These are phyloP conservation scores for Sycobia sp. DNA, from an alignment of 1,140 invertebrate genomes.

Conservation along the genomic window DNA sequence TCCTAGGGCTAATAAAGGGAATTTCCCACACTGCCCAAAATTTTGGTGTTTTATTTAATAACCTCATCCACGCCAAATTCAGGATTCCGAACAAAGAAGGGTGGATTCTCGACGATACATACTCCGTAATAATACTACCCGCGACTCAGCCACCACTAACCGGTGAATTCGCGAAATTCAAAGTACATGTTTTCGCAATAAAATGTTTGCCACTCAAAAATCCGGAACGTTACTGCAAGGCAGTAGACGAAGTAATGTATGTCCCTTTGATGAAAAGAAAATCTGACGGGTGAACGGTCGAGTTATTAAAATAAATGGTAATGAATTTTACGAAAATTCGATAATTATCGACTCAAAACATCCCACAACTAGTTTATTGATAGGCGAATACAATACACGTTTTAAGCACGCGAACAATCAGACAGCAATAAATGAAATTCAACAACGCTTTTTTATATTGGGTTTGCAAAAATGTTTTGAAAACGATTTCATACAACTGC, in stretches of 20 bases:
- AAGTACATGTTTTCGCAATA: neutral
- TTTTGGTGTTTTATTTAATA: no score
- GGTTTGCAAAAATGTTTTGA: conserved; percentile 24
- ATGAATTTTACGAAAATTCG: neutral
- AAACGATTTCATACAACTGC: neutral
- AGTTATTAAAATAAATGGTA: neutral
- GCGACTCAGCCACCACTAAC: no score
- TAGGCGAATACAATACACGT: conserved; percentile 31
- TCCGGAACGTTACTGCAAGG: neutral
- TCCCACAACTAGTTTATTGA: neutral
- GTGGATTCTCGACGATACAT: no score
- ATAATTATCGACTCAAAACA: conserved; percentile 13
- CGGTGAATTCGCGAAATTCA: no score
- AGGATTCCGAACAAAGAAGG: no score
- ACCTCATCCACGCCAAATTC: no score
- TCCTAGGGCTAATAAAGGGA: no score
- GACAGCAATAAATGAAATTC: conserved; percentile 35
- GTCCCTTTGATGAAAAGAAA: neutral
- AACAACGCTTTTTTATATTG: conserved; percentile 37
- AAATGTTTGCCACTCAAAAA: neutral
- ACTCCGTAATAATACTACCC: no score
- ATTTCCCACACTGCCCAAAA: no score
- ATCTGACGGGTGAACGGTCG: neutral
- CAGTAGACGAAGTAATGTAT: neutral
- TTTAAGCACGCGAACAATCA: conserved; percentile 29